A percentile compares a stretch with the other conserved stretches of the same genome.
phyloP scores from a whole-genome alignment of 2,888 invertebrate genomes.

The Philhelius pedissequus region DNA sequence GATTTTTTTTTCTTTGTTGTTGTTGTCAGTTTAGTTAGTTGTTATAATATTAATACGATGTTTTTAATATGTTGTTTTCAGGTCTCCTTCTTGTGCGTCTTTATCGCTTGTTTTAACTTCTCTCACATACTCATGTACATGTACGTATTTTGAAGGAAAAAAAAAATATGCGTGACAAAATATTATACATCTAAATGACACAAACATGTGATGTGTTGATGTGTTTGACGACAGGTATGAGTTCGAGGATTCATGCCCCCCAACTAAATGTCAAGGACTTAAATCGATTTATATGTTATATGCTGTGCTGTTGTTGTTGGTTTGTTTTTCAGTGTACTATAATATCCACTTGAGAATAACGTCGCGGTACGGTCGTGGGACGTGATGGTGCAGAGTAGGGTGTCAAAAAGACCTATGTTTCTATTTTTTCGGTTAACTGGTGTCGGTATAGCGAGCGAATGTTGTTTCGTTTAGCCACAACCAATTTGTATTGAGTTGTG shows the following conservation, averaged over 20 bases:
- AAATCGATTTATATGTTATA: slow-evolving; percentile 42
- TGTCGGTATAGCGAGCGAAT: slow-evolving; percentile 1
- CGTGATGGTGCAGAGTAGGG: background rate
- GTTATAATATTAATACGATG: slow-evolving; percentile 41
- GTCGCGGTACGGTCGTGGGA: background rate
- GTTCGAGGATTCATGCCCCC: slow-evolving; percentile 43
- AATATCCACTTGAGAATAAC: background rate
- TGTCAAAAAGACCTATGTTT: slow-evolving; percentile 45
- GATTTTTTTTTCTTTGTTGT: background rate
- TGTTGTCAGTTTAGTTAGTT: slow-evolving; percentile 29
- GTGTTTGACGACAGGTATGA: slow-evolving; percentile 51
- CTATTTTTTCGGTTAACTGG: slow-evolving; percentile 54
- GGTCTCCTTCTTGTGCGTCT: background rate
- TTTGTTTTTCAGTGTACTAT: background rate
- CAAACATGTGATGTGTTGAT: slow-evolving; percentile 15
- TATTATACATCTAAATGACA: slow-evolving; percentile 48
- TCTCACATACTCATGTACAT: background rate
- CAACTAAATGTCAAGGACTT: slow-evolving; percentile 65
- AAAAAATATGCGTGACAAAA: slow-evolving; percentile 63
- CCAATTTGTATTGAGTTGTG: slow-evolving; percentile 42
- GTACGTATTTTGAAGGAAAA: background rate
- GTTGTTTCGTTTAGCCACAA: slow-evolving; percentile 10
- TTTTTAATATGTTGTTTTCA: slow-evolving; percentile 1
- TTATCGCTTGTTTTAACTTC: background rate
- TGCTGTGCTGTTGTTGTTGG: background rate